Base-by-base conservation (phyloP, 2,113 vertebrate species). In the Prionailurus bengalensis region DNA sequence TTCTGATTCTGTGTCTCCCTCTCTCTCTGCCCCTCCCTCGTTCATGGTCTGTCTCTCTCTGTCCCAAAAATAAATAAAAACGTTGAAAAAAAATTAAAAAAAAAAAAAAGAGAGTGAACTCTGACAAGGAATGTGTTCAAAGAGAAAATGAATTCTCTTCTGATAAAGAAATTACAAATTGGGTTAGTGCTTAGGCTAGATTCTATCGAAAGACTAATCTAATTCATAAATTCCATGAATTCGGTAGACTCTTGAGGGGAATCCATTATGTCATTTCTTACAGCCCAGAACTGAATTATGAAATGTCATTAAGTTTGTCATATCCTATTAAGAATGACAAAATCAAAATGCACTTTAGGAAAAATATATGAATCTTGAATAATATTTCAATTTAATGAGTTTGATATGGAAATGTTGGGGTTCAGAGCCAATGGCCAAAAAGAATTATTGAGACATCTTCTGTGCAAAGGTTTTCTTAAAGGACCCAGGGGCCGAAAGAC, bases 291-390 rank as follows among this genome's bases (percentile, higher is more conserved):
- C 3, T 48, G 53, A 73, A 94, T 71, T 88, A 94, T 81, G 71
- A 73, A 73, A 70, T 82, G 42, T 14, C 39, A 89, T 73, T 89
- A 94, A 71, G 80, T 71, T 29, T 53, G 48, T 82, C 9, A 89
- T 89, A 89, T 71, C 25, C 29, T 61, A 89, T 81, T 51, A 71
- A 81, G 82, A 94, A 63, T 82, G 84, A 88, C 63, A 71, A 94
- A 61, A 70, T 48, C 88, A 90, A 91, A 84, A 94, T 68, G 39
- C 39, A 89, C 31, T 63, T 81, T 13, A 73, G 5, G 31, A 83
- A 89, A 63, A 65, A 74, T 61, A 31, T 51, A 51, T 71, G 33
- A 82, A 65, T 87, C 61, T 45, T 94, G n/a, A 89, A 74, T 88
- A 88, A 45, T 31, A 82, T 81, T 89, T 89, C 81, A 81, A 65